Base-by-base conservation (phyloP, 2,888 invertebrate species). In the Himalopsyche anomala region DNA sequence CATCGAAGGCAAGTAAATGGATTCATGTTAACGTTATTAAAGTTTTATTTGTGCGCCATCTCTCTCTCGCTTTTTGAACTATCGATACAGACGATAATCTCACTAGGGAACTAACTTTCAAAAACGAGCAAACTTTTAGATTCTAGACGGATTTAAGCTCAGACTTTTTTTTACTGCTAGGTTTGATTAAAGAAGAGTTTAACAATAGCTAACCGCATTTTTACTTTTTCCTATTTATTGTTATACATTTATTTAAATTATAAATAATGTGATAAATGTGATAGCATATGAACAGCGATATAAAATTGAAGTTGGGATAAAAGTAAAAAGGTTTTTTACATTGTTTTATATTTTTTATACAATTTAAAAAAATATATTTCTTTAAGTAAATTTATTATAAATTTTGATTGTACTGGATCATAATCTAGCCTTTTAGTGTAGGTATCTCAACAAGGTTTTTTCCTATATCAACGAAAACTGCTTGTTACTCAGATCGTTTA, bases 1-100 rank as follows among this genome's bases (percentile, higher is more conserved):
- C 0, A 62, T 62, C 19, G 1, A 19, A 19, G 9, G 19, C 62
- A 62, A 62, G 62, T 62, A 19, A 62, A 62, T 62, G 62, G 62
- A 62, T 8, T 62, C 4, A 62, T 62, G 62, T 62, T 9, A 62
- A n/a, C 62, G 62, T 62, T 62, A 62, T 62, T 19, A 62, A 62
- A 62, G 62, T 62, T 62, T 62, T 62, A 62, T 62, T 62, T 28
- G 62, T 62, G 62, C 62, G 62, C 62, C 62, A 62, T 55, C 82
- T 82, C 80, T 45, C 81, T 62, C 42, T 40, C 54, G 81, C 54
- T 56, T 82, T 62, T 80, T 28, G 69, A 82, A 86, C 86, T 84
- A 84, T 86, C 86, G 84, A 84, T 86, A 86, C 84, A 79, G 79
- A 80, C 79, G 86, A 84, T 86, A 81, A 84, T 82, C 84, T 62